These are phyloP conservation scores for Zaprionus ornatus DNA, from an alignment of 1,140 invertebrate species.

Conservation along the genomic window DNA sequence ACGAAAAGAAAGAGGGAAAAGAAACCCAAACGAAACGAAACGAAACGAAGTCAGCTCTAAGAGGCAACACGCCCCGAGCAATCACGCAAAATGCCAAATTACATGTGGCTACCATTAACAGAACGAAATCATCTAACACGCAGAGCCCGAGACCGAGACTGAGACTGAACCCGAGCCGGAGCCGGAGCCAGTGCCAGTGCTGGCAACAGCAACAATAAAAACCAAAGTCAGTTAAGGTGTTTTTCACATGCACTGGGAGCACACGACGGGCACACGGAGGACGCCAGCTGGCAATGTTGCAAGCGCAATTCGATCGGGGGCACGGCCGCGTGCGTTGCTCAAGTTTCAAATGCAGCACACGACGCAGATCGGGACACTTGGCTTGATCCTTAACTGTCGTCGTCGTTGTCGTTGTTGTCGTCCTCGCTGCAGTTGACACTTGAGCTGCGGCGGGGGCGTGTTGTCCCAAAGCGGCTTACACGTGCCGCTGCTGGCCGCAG, in stretches of 20 bases:
- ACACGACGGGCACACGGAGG: conserved; percentile 6
- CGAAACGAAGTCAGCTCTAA: conserved; percentile 41
- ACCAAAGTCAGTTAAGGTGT: conserved; percentile 74
- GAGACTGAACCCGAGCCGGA: neutral
- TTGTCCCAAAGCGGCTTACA: conserved; percentile 60
- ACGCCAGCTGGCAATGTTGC: conserved; percentile 23
- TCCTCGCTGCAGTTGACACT: conserved; percentile 38
- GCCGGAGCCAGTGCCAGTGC: conserved; percentile 10
- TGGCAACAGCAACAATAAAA: conserved; percentile 26
- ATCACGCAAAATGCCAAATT: conserved; percentile 83
- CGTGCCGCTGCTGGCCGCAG: conserved; percentile 47
- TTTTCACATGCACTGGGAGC: conserved; percentile 56
- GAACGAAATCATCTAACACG: conserved; percentile 79
- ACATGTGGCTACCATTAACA: conserved; percentile 76
- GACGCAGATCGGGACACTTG: neutral
- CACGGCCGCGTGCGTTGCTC: conserved; percentile 18
- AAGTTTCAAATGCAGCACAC: conserved; percentile 36
- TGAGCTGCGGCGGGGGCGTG: conserved; percentile 36
- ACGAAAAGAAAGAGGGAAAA: conserved; percentile 15
- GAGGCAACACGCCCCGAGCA: conserved; percentile 74
- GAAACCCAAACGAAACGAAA: conserved; percentile 30
- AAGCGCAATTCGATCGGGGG: conserved; percentile 39
- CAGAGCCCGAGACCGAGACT: conserved; percentile 41
- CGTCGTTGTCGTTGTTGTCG: neutral
- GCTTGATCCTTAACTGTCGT: conserved; percentile 35